Evolutionary conservation across 1,140 invertebrate genomes (phyloP).

Genomic region (Venturia canescens): DNA sequence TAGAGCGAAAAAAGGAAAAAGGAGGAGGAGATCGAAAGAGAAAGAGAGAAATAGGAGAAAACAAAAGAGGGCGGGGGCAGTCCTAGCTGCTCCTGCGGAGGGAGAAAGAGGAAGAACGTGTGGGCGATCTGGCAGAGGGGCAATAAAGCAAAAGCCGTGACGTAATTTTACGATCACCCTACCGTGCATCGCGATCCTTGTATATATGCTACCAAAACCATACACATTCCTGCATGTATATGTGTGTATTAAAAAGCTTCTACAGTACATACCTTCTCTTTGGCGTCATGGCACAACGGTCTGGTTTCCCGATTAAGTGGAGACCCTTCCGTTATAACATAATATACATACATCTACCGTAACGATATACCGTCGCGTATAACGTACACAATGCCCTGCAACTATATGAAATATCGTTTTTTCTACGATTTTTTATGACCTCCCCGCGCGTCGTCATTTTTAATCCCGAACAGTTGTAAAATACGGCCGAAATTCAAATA

Average conservation of each 20-base stretch:
- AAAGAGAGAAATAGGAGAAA: slow-evolving; percentile 15
- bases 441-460: neutral
- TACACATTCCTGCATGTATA: neutral
- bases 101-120: slow-evolving; percentile 45
- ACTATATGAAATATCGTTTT: slow-evolving; percentile 1
- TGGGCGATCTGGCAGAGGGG: slow-evolving; percentile 52
- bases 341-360: slow-evolving; percentile 4
- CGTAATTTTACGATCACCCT: slow-evolving; percentile 67
- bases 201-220: slow-evolving; percentile 4
- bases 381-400: slow-evolving; percentile 2
- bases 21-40: slow-evolving; percentile 19
- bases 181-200: slow-evolving; percentile 45
- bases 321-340: neutral
- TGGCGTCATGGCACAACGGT: neutral
- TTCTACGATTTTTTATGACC: neutral
- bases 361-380: neutral
- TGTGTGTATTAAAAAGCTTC: neutral
- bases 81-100: too few species aligned
- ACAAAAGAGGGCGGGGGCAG: slow-evolving; percentile 40
- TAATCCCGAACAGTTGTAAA: neutral
- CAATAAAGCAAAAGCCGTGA: slow-evolving; percentile 72
- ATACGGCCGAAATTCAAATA: neutral
- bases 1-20: neutral
- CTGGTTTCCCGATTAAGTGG: slow-evolving; percentile 27
- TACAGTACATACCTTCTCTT: neutral